Evolutionary conservation across 2,888 invertebrate genomes (phyloP).

Genomic region (Ctena decussata): DNA sequence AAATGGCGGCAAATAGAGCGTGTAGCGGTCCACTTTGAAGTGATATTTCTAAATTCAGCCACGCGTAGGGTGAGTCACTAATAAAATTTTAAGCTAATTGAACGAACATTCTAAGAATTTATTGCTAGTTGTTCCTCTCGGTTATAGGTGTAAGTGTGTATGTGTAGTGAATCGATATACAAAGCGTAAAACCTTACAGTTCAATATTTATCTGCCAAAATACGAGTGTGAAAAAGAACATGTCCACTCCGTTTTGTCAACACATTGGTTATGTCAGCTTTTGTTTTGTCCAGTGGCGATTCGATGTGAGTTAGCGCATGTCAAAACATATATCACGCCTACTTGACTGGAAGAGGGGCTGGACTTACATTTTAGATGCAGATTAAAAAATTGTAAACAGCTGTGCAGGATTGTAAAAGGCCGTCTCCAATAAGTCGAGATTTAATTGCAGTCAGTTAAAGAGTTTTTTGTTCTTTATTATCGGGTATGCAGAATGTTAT

Average conservation of each 20-base stretch:
- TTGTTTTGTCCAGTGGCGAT: slow-evolving; percentile 70
- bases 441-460: no score
- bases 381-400: neutral
- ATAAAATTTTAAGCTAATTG: slow-evolving; percentile 30
- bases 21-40: slow-evolving; percentile 42
- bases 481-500: no score
- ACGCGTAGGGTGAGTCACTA: slow-evolving; percentile 50
- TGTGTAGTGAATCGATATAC: neutral
- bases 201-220: no score
- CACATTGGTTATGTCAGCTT: slow-evolving; percentile 56
- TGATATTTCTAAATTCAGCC: neutral
- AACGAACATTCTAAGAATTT: slow-evolving; percentile 50
- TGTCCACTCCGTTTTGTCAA: slow-evolving; percentile 47
- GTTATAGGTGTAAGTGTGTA: neutral
- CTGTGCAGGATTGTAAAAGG: no score
- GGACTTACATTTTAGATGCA: slow-evolving; percentile 45
- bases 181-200: no score
- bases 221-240: no score
- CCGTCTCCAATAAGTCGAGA: no score
- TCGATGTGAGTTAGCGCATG: slow-evolving; percentile 64
- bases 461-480: no score
- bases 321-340: slow-evolving; percentile 69
- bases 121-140: neutral
- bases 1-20: slow-evolving; percentile 70
- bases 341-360: slow-evolving; percentile 57